Base-by-base conservation (phyloP, 1,140 invertebrate species). In the Brachionus asplanchnoidis region DNA sequence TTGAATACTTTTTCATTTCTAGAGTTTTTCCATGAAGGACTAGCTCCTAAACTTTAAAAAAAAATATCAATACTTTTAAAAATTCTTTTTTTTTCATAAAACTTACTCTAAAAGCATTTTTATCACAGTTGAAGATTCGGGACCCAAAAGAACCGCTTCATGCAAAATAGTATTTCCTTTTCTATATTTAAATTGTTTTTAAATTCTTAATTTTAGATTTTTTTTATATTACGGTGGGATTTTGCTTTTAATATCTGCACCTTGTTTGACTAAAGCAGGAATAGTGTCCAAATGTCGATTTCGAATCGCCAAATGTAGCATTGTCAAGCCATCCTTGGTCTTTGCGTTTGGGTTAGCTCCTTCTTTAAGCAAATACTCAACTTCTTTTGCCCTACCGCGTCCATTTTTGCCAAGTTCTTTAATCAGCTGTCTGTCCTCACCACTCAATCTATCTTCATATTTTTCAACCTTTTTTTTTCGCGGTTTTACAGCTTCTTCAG, bases 81-180 rank as follows among this genome's bases (percentile, higher is more conserved):
- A 36, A 46, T 40, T 17, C 40, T 1, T 66, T 50, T 36, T 23
- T 14, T 1, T 11, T 56, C 9, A 40, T 23, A 36, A 14, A 23
- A 85, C 87, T 87, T 87, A 90, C 89, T 85, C 85, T 32, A 90
- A 85, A 20, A 90, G 80, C 70, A 86, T 86, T 80, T 89, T 88
- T 44, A 90, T 86, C 56, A 88, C 86, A 44, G 88, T 85, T 23
- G 85, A 80, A 26, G 87, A 88, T 73, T 86, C 84, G 5, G 87
- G 79, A 46, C 89, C 88, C 7, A 89, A 85, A 40, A 50, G 87
- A 20, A 90, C 87, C 44, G 88, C 88, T 87, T 90, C 89, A 87
- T 90, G 89, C 3, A 90, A 84, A 14, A 88, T 87, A 8, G 89
- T 89, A 83, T 90, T 90, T n/a, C 88, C 88, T 86, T 87, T 88